A percentile compares a stretch with the other conserved stretches of the same genome.
Evolutionary conservation across 2,888 invertebrate genomes (phyloP).

Genomic region (Oligia latruncula): DNA sequence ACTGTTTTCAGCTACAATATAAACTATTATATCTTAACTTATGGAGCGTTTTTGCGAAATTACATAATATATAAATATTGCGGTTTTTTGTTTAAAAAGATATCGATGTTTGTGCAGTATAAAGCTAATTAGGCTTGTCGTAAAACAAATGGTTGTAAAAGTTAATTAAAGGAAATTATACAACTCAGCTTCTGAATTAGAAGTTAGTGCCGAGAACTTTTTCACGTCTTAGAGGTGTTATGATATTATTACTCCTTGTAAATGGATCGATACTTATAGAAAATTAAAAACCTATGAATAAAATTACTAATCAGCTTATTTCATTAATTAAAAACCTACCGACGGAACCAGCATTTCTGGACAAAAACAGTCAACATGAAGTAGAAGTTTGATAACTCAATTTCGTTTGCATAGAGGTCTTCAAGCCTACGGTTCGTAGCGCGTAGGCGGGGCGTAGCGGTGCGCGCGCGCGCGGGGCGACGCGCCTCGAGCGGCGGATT

Average conservation of each 20-base stretch:
- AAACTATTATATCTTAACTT: no score
- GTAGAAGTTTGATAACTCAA: conserved; percentile 18
- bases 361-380: conserved; percentile 4
- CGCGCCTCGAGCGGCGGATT: conserved; percentile 77
- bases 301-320: not conserved
- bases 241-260: not conserved
- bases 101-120: conserved; percentile 32
- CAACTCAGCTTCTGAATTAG: conserved; percentile 37
- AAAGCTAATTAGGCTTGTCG: conserved; percentile 24
- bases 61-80: not conserved
- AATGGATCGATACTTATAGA: not conserved
- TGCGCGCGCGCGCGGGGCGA: conserved; percentile 53
- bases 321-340: conserved; percentile 1
- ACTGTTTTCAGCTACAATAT: not conserved
- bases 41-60: not conserved
- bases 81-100: conserved; percentile 4
- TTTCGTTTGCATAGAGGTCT: conserved; percentile 46
- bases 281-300: not conserved
- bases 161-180: conserved; percentile 44
- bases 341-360: not conserved
- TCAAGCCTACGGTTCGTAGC: conserved; percentile 69
- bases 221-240: not conserved
- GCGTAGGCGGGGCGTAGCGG: conserved; percentile 65
- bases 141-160: conserved; percentile 48
- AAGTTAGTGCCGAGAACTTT: conserved; percentile 10